These are phyloP conservation scores for Leucoraja ocellata DNA, from an alignment of 2,797 vertebrate species.

Conservation along the genomic window DNA sequence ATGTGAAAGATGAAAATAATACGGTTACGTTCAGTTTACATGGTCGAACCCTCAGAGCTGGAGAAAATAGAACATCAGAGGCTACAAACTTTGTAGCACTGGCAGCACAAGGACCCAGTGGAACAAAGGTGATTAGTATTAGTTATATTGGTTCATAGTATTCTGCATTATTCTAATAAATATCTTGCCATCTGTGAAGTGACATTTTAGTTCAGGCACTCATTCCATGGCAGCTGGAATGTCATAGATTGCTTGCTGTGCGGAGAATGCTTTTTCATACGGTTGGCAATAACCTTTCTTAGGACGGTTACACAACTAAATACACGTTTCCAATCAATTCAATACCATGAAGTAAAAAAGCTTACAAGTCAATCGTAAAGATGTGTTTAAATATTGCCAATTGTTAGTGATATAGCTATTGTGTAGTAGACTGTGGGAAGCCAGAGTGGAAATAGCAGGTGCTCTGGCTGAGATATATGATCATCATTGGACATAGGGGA, in stretches of 20 bases:
- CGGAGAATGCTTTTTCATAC: too few species aligned
- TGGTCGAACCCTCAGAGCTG: constrained; percentile 19
- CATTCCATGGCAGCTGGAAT: background rate
- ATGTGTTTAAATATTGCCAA: too few species aligned
- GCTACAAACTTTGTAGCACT: constrained; percentile 28
- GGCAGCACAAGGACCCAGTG: constrained; percentile 13
- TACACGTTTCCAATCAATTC: too few species aligned
- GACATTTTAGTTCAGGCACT: background rate
- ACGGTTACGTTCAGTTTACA: background rate
- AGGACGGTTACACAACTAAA: too few species aligned
- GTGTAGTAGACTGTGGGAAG: too few species aligned
- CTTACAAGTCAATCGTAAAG: too few species aligned
- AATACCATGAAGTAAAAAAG: too few species aligned
- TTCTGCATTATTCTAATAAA: background rate
- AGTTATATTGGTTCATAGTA: background rate
- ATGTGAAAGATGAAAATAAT: constrained; percentile 18
- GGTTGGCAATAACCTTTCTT: too few species aligned
- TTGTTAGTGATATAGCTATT: too few species aligned
- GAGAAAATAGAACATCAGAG: constrained; percentile 33
- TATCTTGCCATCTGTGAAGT: background rate
- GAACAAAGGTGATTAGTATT: constrained; percentile 17
- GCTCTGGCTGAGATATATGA: too few species aligned
- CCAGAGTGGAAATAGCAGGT: too few species aligned
- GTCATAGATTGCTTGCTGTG: background rate
- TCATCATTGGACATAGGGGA: too few species aligned